Evolutionary conservation across 2,113 vertebrate genomes (phyloP).

Genomic region (Leucopsar rothschildi): DNA sequence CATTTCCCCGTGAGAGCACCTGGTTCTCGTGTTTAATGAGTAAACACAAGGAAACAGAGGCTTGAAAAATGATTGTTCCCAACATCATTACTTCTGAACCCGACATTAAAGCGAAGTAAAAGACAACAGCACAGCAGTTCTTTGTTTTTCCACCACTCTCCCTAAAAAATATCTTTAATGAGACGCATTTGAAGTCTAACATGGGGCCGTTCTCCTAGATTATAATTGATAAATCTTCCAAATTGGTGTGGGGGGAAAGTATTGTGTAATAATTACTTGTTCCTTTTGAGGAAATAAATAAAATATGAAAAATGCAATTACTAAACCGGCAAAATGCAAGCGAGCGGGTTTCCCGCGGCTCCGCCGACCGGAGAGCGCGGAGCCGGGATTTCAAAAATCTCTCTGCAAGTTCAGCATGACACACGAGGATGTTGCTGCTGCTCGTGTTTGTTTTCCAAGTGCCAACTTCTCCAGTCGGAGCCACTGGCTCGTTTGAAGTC

Average conservation of each 20-base stretch:
- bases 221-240: conserved; percentile 68
- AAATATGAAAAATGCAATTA: conserved; percentile 70
- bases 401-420: not conserved
- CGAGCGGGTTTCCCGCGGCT: conserved; percentile 16
- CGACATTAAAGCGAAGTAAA: conserved; percentile 47
- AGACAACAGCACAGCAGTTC: conserved; percentile 70
- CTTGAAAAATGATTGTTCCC: conserved; percentile 69
- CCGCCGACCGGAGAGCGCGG: not conserved
- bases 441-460: not conserved
- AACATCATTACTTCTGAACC: conserved; percentile 65
- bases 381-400: conserved; percentile 30
- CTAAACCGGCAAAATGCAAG: conserved; percentile 14
- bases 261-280: conserved; percentile 66
- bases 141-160: conserved; percentile 65
- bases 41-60: conserved; percentile 69
- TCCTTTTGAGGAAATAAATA: conserved; percentile 70
- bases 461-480: conserved; percentile 12
- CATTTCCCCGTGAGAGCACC: conserved; percentile 66
- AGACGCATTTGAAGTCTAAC: conserved; percentile 66
- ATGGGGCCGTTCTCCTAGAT: conserved; percentile 58
- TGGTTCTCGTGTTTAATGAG: conserved; percentile 71
- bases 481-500: conserved; percentile 8
- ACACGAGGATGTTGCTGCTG: not conserved
- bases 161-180: conserved; percentile 60
- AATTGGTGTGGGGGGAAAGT: conserved; percentile 34